Evolutionary conservation across 2,888 invertebrate species (phyloP).

Genomic region (Anticlea derivata): DNA sequence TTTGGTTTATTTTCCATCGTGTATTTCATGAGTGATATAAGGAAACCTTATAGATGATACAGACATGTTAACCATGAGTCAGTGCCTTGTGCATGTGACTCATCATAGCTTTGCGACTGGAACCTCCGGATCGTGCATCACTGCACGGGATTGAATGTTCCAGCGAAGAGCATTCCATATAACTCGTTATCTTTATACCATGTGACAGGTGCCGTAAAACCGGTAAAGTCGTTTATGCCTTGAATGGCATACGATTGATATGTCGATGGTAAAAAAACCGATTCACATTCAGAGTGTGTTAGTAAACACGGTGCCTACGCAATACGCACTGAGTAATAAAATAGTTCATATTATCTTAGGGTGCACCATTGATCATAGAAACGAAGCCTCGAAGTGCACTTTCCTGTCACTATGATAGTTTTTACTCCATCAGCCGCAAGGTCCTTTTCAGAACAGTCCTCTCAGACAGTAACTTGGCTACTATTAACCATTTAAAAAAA

Average conservation of each 20-base stretch:
- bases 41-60: too few relatives aligned
- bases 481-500: too few relatives aligned
- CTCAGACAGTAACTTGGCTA: too few relatives aligned
- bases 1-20: too few relatives aligned
- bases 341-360: conserved; percentile 7
- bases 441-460: too few relatives aligned
- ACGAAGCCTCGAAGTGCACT: too few relatives aligned
- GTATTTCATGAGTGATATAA: too few relatives aligned
- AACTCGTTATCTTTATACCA: conserved; percentile 55
- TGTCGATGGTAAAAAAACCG: conserved; percentile 50
- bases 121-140: conserved; percentile 2
- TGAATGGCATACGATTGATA: conserved; percentile 63
- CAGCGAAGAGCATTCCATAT: conserved; percentile 45
- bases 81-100: background rate
- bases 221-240: conserved; percentile 59
- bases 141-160: conserved; percentile 13
- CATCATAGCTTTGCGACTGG: background rate
- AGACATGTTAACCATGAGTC: too few relatives aligned
- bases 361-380: too few relatives aligned
- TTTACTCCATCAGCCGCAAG: too few relatives aligned
- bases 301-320: conserved; percentile 58
- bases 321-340: conserved; percentile 46
- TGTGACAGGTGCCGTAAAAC: conserved; percentile 71
- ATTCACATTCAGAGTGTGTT: conserved; percentile 59
- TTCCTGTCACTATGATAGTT: too few relatives aligned